These are phyloP conservation scores for Thumatha senex DNA, from an alignment of 2,888 invertebrate genomes.

Conservation along the genomic window DNA sequence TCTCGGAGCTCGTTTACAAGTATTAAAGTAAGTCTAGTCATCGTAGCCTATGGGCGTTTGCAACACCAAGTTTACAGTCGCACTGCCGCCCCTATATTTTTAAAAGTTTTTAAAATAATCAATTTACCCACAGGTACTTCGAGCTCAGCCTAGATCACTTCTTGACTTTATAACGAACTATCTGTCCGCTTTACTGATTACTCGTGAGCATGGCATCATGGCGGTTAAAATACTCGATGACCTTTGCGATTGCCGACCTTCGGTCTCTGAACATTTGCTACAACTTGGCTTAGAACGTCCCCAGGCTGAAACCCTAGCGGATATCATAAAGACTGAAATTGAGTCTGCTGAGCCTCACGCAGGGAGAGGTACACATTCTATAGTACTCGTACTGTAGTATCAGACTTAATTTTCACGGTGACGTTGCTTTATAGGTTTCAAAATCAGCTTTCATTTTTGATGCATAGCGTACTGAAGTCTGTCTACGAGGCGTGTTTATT, in stretches of 20 bases:
- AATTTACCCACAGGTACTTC: conserved; percentile 80
- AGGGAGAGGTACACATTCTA: conserved; percentile 60
- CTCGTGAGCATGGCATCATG: conserved; percentile 84
- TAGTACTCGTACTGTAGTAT: too few species aligned
- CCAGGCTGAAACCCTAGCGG: conserved; percentile 46
- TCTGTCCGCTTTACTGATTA: conserved; percentile 86
- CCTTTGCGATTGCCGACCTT: conserved; percentile 69
- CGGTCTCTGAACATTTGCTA: conserved; percentile 64
- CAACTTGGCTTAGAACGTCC: conserved; percentile 48
- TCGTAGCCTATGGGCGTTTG: too few species aligned
- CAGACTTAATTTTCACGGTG: too few species aligned
- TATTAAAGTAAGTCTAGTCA: too few species aligned
- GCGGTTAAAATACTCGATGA: conserved; percentile 70
- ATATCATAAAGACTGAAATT: conserved; percentile 64
- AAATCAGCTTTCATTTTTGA: too few species aligned
- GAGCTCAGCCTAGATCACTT: conserved; percentile 86
- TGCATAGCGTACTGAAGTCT: too few species aligned
- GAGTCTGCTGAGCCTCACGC: conserved; percentile 49
- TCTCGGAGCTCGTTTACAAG: too few species aligned
- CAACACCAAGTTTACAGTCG: too few species aligned
- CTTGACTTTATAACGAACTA: conserved; percentile 89
- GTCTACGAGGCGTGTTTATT: too few species aligned
- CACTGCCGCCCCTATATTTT: too few species aligned
- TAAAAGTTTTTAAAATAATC: too few species aligned
- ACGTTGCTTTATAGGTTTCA: too few species aligned